Percentiles rank a stretch among this genome's conserved stretches.
Conservation (phyloP, 2,113 vertebrate genomes). For the Sorex araneus region DNA sequence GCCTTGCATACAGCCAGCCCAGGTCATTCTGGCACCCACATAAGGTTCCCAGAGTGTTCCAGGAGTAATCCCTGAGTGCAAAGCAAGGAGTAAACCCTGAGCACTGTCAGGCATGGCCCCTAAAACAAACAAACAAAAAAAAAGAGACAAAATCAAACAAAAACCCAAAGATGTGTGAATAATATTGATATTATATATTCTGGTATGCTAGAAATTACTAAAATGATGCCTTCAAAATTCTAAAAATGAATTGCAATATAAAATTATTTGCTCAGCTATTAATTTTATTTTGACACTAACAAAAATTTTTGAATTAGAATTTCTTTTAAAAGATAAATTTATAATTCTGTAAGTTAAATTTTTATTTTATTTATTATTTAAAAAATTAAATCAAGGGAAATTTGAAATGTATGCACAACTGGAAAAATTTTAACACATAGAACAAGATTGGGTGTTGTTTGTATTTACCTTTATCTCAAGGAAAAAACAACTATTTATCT, state of each 20-base stretch:
- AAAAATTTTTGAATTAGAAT: neutral
- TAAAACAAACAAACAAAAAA: too few species aligned
- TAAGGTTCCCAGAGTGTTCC: too few species aligned
- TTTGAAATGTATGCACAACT: neutral
- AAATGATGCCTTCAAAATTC: conserved; percentile 9
- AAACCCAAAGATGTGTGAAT: too few species aligned
- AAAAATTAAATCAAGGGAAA: conserved; percentile 27
- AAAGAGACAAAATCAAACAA: too few species aligned
- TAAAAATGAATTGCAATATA: neutral
- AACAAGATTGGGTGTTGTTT: neutral
- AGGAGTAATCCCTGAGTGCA: too few species aligned
- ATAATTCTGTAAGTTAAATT: neutral
- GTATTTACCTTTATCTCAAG: neutral
- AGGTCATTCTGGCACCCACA: too few species aligned
- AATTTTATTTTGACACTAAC: neutral
- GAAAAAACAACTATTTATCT: neutral
- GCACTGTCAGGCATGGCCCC: too few species aligned
- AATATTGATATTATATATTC: too few species aligned
- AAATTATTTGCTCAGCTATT: neutral
- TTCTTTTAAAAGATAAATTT: neutral
- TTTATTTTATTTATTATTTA: conserved; percentile 23
- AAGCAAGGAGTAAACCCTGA: too few species aligned
- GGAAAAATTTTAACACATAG: neutral
- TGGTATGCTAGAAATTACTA: neutral
- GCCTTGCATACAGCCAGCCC: too few species aligned